Percentiles rank a stretch among this genome's conserved stretches.
Evolutionary conservation across 2,113 vertebrate genomes (phyloP).

Genomic region (Hippocampus comes): DNA sequence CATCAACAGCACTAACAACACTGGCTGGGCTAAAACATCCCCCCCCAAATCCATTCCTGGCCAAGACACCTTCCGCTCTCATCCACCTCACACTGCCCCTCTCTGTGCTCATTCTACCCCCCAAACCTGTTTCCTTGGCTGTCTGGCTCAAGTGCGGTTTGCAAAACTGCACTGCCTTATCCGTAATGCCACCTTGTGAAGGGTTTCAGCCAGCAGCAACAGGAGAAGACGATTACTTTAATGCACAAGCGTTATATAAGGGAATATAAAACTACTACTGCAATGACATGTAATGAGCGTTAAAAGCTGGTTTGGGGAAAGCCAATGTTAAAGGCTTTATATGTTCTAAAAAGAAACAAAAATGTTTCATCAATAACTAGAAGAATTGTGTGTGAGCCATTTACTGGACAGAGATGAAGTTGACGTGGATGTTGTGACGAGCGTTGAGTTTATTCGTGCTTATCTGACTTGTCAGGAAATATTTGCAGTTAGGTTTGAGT

Average conservation of each 20-base stretch:
- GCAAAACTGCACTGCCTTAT: conserved; percentile 26
- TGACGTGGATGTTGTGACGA: conserved; percentile 20
- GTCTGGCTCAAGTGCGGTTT: conserved; percentile 27
- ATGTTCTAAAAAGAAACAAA: background rate
- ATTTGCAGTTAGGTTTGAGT: conserved; percentile 9
- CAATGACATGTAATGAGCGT: background rate
- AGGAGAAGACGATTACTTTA: conserved; percentile 4
- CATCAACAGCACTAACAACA: conserved; percentile 52
- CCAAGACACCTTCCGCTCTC: conserved; percentile 58
- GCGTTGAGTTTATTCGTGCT: conserved; percentile 15
- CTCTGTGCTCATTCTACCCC: conserved; percentile 46
- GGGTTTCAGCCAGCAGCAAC: conserved; percentile 1
- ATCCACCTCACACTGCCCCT: conserved; percentile 55
- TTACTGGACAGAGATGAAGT: background rate
- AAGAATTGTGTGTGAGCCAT: background rate
- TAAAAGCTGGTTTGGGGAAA: background rate
- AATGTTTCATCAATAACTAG: background rate
- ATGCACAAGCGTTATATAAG: background rate
- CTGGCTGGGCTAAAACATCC: conserved; percentile 36
- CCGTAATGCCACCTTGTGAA: conserved; percentile 28
- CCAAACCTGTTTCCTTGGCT: conserved; percentile 26
- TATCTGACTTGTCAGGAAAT: conserved; percentile 20
- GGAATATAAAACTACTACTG: background rate
- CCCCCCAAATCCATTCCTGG: conserved; percentile 25
- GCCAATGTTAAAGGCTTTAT: background rate